Evolutionary conservation across 2,113 vertebrate genomes (phyloP).

Genomic region (Actenoides lindsayi): DNA sequence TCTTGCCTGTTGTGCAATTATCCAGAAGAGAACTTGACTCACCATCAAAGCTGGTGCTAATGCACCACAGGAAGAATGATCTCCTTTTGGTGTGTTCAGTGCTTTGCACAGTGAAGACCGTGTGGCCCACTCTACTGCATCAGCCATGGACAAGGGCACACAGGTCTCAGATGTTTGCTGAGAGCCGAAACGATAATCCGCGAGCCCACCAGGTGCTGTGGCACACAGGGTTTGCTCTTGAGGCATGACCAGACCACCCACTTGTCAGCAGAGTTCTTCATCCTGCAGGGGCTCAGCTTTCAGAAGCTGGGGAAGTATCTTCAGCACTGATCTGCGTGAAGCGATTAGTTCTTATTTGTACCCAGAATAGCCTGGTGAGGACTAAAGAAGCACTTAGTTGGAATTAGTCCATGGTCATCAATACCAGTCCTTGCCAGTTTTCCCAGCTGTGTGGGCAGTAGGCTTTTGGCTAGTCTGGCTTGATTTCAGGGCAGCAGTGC

Average conservation of each 20-base stretch:
- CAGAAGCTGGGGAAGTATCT: neutral
- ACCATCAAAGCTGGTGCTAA: neutral
- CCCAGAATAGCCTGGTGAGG: neutral
- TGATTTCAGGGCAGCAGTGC: neutral
- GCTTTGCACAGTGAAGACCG: neutral
- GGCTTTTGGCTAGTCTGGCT: neutral
- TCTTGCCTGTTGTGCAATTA: neutral
- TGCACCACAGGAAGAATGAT: neutral
- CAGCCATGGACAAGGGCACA: neutral
- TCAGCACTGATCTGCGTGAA: neutral
- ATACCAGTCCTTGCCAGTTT: neutral
- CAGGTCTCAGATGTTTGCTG: neutral
- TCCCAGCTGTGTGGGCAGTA: neutral
- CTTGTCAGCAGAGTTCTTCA: neutral
- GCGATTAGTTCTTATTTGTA: neutral
- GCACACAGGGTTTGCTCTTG: neutral
- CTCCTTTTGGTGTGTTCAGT: neutral
- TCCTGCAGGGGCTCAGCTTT: neutral
- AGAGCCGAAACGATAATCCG: neutral
- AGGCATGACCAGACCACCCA: neutral
- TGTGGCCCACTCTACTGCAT: neutral
- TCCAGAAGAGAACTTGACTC: neutral
- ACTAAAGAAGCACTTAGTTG: neutral
- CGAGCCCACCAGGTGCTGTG: neutral
- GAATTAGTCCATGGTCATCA: neutral